phyloP scores from a whole-genome alignment of 2,888 invertebrate species.

The Cepaea hortensis region DNA sequence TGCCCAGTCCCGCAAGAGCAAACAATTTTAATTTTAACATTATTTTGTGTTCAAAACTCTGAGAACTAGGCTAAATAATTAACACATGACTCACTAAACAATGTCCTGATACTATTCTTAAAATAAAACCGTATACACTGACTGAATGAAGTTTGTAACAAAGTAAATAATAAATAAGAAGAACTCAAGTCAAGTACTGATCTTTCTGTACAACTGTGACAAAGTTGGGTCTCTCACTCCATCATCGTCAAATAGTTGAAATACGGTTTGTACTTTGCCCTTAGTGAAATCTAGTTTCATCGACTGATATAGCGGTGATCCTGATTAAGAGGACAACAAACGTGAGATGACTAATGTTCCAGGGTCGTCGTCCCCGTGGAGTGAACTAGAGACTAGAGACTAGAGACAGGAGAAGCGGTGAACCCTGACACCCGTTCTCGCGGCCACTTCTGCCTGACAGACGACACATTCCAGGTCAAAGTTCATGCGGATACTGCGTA shows the following conservation, averaged over 20 bases:
- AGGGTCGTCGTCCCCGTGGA: too few species aligned
- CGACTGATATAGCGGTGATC: too few species aligned
- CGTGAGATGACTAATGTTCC: too few species aligned
- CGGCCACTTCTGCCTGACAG: background rate
- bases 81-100: background rate
- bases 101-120: too few species aligned
- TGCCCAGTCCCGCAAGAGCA: constrained; percentile 58
- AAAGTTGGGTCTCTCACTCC: too few species aligned
- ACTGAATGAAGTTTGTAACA: too few species aligned
- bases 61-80: background rate
- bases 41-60: background rate
- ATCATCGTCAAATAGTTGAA: too few species aligned
- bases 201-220: too few species aligned
- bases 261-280: constrained; percentile 4
- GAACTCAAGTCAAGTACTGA: too few species aligned
- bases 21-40: constrained; percentile 55
- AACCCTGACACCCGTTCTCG: background rate
- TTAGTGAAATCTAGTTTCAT: background rate
- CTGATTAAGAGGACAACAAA: too few species aligned
- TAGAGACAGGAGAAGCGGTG: background rate
- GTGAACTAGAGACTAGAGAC: background rate
- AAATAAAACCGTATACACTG: too few species aligned
- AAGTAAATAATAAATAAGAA: too few species aligned
- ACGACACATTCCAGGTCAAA: background rate
- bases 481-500: background rate